Base-by-base conservation (phyloP, 2,113 vertebrate genomes). In the Mungos mungo region DNA sequence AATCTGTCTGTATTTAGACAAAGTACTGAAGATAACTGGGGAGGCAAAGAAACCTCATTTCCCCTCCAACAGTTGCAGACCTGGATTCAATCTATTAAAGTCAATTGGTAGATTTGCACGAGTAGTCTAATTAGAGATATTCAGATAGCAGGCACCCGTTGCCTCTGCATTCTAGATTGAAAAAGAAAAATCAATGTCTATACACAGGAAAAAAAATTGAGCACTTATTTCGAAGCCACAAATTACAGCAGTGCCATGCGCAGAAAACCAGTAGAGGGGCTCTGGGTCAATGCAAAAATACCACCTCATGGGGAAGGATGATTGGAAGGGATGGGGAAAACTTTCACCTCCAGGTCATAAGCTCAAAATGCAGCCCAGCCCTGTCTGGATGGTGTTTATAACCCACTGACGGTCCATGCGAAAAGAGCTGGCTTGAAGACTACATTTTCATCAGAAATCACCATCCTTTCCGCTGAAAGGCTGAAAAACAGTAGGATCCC, bases 171-270 rank as follows among this genome's bases (percentile, higher is more conserved):
- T 95, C 92, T 74, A 90, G 89, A 74, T 93, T 81, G 50, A 80
- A 88, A 93, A 74, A 89, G 63, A 93, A 90, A 97, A 96, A 96
- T 96, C 96, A 97, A 95, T 97, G 90, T 96, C 65, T 23, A 79
- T 41, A 85, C 60, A 94, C 57, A 72, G 50, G 31, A 83, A 52
- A 68, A 95, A 95, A 95, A 97, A 77, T 29, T 31, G 74, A 94
- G 76, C 65, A 72, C 76, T 95, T 81, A 63, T 88, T 93, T 47
- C 84, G 47, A 96, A 95, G 92, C 57, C 54, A 72, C 76, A 93
- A 89, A 95, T 95, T 93, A 76, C 29, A 96, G 90, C 52, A 85
- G 80, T n/a, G n/a, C 41, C 72, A 27, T 31, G 65, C 69, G 66
- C 63, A 88, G 93, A 85, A 96, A 80, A 74, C 87, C 84, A 94